Base-by-base conservation (phyloP, 2,113 vertebrate species). In the Grantiella picta region DNA sequence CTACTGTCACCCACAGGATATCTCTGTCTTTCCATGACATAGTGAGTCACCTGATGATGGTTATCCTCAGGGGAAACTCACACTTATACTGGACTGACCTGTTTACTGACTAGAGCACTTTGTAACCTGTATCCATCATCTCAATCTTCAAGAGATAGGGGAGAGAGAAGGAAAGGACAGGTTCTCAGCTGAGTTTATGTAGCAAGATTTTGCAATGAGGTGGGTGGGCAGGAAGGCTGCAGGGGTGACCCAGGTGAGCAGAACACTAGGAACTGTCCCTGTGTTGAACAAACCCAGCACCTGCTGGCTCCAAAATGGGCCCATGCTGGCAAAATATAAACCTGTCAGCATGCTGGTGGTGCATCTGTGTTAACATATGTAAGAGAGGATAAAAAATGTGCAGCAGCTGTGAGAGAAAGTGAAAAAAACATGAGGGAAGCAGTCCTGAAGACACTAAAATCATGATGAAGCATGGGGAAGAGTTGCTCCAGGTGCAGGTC, bases 131-230 rank as follows among this genome's bases (percentile, higher is more conserved):
- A 24, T 42, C 19, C 13, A 42, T 25, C 5, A 8, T 24, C 11
- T 12, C 56, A 44, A 36, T 28, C 22, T 69, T 69, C 45, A 64
- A 47, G 29, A 78, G 9, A 17, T 15, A 7, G 5, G 5, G 17
- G 9, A 78, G n/a, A 54, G 10, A 70, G 38, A 59, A 82, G 8
- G 16, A 14, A 82, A 80, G 10, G 11, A 8, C 10, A 44, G 31
- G 3, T 20, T 61, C 8, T 47, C 33, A 63, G 1, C 15, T 20
- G 5, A 5, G 6, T 64, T 84, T 50, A 19, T 1, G 0, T 16
- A 38, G 49, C 14, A 81, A 59, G 15, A 0, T 59, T 63, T 92
- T 72, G 15, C 4, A 25, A 20, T 45, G 11, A 10, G 6, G 6
- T 15, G 29, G 12, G 9, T 9, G 5, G 15, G 2, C 12, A 59